Conservation (phyloP, 2,797 vertebrate species). For the Hapalemur alaotrensis region DNA sequence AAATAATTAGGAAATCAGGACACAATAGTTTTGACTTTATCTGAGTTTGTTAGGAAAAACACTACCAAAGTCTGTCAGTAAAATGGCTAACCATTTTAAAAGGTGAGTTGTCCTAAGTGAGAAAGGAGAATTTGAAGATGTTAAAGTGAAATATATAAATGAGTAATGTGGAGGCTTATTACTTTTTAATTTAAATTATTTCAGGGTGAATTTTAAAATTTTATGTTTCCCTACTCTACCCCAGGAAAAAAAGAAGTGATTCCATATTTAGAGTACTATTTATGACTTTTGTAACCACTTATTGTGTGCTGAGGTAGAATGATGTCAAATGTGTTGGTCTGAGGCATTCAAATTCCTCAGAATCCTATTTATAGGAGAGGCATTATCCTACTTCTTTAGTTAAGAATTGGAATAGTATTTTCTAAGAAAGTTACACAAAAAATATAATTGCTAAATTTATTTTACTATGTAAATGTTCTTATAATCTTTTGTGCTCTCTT, state of each 20-base stretch:
- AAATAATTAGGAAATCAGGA: constrained; percentile 22
- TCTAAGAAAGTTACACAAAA: neutral
- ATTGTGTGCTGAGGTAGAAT: neutral
- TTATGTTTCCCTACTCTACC: neutral
- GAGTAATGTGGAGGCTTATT: neutral
- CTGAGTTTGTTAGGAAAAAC: neutral
- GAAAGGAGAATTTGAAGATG: neutral
- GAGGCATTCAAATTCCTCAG: constrained; percentile 5
- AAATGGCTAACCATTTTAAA: constrained; percentile 7
- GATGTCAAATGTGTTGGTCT: neutral
- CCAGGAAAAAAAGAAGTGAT: neutral
- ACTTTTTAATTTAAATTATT: neutral
- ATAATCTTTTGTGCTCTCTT: neutral
- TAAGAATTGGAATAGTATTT: constrained; percentile 10
- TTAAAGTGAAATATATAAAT: neutral
- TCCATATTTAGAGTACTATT: neutral
- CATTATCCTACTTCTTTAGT: neutral
- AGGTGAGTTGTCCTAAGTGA: neutral
- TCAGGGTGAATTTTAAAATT: neutral
- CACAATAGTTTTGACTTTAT: neutral
- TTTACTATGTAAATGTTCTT: neutral
- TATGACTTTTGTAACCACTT: neutral
- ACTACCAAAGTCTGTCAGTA: neutral
- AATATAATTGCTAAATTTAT: neutral
- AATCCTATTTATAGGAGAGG: constrained; percentile 26